Conservation (phyloP, 2,113 vertebrate genomes). For the Centropus unirufus region DNA sequence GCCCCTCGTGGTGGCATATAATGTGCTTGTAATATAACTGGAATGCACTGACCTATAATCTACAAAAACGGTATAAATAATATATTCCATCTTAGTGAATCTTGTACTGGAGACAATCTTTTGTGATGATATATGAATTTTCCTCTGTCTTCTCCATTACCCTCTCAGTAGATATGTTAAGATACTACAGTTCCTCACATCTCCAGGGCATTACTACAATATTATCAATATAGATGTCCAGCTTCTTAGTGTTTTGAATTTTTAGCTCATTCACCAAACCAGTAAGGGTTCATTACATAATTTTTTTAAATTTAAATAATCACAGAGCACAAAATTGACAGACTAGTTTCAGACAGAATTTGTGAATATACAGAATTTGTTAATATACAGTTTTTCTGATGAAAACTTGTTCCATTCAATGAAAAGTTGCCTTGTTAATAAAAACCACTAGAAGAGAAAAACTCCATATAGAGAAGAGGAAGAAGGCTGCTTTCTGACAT, state of each 20-base stretch:
- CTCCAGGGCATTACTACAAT: background rate
- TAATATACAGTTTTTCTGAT: background rate
- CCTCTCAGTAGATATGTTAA: constrained; percentile 25
- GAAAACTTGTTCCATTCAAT: background rate
- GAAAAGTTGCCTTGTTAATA: background rate
- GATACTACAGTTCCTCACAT: background rate
- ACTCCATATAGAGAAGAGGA: background rate
- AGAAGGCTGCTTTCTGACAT: background rate
- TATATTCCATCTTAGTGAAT: constrained; percentile 16
- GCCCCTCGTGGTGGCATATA: background rate
- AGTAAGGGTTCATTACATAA: background rate
- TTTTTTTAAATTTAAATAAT: background rate
- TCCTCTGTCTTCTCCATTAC: constrained; percentile 34
- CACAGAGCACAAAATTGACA: background rate
- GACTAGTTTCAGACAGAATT: background rate
- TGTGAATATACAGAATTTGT: background rate
- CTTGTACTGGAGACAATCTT: constrained; percentile 2
- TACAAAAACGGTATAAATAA: constrained; percentile 58
- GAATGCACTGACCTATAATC: constrained; percentile 46
- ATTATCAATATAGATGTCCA: background rate
- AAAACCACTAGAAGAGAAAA: background rate
- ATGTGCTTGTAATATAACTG: constrained; percentile 19
- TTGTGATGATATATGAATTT: constrained; percentile 21
- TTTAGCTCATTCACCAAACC: background rate
- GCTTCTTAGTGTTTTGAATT: constrained; percentile 30